Conservation (phyloP, 2,113 vertebrate genomes). For the Urocynchramus pylzowi region DNA sequence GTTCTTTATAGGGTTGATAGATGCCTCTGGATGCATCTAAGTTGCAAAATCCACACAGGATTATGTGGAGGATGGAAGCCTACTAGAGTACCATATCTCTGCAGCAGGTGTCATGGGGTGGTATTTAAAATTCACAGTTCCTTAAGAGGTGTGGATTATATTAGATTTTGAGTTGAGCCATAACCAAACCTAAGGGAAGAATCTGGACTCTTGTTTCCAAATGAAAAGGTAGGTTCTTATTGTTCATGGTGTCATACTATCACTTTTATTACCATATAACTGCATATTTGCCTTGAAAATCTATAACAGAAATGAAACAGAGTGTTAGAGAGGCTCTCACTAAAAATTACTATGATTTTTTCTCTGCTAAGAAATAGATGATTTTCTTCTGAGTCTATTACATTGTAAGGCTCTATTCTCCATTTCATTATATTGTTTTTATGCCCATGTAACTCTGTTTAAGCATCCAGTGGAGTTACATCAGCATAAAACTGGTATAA, state of each 20-base stretch:
- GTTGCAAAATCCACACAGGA: not conserved
- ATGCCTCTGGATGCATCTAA: not conserved
- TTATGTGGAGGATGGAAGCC: not conserved
- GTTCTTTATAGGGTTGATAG: not conserved
- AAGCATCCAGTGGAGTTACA: constrained; percentile 24
- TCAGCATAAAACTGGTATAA: constrained; percentile 6
- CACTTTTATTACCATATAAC: not conserved
- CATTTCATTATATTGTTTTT: constrained; percentile 53
- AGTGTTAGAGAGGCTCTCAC: not conserved
- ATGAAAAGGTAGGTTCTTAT: not conserved
- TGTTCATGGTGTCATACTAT: not conserved
- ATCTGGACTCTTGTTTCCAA: not conserved
- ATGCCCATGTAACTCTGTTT: constrained; percentile 28
- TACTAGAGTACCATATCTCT: not conserved
- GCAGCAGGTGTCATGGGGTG: not conserved
- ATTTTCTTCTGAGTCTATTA: constrained; percentile 31
- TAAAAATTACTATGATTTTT: not conserved
- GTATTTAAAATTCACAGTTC: not conserved
- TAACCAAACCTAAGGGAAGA: not conserved
- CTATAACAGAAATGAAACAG: constrained; percentile 9
- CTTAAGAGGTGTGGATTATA: not conserved
- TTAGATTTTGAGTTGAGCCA: not conserved
- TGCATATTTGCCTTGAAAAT: constrained; percentile 21
- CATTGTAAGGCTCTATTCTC: constrained; percentile 1
- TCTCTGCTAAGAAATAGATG: constrained; percentile 2